These are phyloP conservation scores for Drosophila baimaii DNA, from an alignment of 1,140 invertebrate species.

Conservation along the genomic window DNA sequence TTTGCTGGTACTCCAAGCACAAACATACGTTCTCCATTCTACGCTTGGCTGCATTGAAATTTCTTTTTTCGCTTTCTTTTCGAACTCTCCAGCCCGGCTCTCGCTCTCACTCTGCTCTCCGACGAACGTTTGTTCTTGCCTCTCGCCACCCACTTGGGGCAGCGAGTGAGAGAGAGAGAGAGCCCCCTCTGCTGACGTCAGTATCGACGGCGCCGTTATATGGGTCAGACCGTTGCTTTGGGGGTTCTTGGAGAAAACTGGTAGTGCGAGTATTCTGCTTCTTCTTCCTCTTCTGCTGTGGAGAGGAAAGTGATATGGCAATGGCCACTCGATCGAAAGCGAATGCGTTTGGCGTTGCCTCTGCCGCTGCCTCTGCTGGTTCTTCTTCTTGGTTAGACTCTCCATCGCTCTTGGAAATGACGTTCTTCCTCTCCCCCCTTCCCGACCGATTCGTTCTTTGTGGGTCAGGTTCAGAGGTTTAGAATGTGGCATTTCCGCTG, in stretches of 20 bases:
- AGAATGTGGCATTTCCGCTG: slow-evolving; percentile 36
- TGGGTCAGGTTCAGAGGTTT: slow-evolving; percentile 70
- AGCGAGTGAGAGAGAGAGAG: neutral
- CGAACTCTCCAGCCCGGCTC: slow-evolving; percentile 64
- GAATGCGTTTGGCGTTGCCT: slow-evolving; percentile 56
- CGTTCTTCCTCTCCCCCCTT: slow-evolving; percentile 2
- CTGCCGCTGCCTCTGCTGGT: neutral
- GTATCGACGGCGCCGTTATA: slow-evolving; percentile 44
- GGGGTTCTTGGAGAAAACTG: slow-evolving; percentile 80
- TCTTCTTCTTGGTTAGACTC: neutral
- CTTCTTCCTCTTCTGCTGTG: slow-evolving; percentile 7
- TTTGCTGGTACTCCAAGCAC: slow-evolving; percentile 34
- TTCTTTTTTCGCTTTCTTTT: slow-evolving; percentile 83
- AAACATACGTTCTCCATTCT: slow-evolving; percentile 70
- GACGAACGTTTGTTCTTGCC: slow-evolving; percentile 28
- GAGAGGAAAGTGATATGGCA: slow-evolving; percentile 71
- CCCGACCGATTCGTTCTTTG: slow-evolving; percentile 18
- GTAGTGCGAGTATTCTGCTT: slow-evolving; percentile 61
- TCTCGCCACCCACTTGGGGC: slow-evolving; percentile 14
- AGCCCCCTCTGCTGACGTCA: slow-evolving; percentile 23
- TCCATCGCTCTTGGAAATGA: slow-evolving; percentile 15
- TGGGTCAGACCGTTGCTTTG: slow-evolving; percentile 63
- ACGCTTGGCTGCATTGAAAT: slow-evolving; percentile 79
- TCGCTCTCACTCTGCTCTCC: slow-evolving; percentile 27
- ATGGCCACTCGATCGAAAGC: slow-evolving; percentile 76